These are phyloP conservation scores for Cyprinodon tularosa DNA, from an alignment of 2,113 vertebrate genomes.

Conservation along the genomic window DNA sequence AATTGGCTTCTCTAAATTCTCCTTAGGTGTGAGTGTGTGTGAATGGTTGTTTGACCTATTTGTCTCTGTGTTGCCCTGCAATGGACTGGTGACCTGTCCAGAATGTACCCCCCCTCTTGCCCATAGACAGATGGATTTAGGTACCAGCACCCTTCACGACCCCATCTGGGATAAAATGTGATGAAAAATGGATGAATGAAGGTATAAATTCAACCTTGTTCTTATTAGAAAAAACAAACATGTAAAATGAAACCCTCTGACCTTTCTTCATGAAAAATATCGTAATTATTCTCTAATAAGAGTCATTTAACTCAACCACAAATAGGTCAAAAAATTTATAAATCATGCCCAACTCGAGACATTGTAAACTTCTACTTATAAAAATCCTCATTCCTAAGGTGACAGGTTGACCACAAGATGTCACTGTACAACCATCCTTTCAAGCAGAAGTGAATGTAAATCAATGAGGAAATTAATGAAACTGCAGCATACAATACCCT, in stretches of 20 bases:
- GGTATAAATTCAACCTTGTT: not conserved
- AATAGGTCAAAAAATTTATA: not conserved
- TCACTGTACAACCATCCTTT: conserved; percentile 44
- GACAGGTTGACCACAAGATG: conserved; percentile 44
- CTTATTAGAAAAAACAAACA: not conserved
- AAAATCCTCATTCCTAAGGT: accelerated
- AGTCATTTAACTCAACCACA: not conserved
- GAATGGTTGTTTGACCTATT: too few species aligned
- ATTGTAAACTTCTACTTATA: not conserved
- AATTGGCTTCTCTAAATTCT: too few species aligned
- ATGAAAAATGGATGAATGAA: not conserved
- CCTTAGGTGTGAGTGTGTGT: too few species aligned
- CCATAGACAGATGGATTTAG: too few species aligned
- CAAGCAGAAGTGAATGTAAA: conserved; percentile 2
- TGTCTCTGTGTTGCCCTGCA: too few species aligned
- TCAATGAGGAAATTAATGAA: conserved; percentile 19
- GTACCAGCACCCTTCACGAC: too few species aligned
- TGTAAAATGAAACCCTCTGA: not conserved
- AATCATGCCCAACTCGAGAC: not conserved
- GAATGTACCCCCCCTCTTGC: too few species aligned
- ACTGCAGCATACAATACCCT: conserved; percentile 17
- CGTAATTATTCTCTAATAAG: not conserved
- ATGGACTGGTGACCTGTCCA: too few species aligned
- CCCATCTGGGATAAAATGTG: too few species aligned
- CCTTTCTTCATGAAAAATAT: not conserved